Evolutionary conservation across 2,888 invertebrate genomes (phyloP), one percentile per base, ranked within the genome.

Genomic region (Auanema freiburgensis): DNA sequence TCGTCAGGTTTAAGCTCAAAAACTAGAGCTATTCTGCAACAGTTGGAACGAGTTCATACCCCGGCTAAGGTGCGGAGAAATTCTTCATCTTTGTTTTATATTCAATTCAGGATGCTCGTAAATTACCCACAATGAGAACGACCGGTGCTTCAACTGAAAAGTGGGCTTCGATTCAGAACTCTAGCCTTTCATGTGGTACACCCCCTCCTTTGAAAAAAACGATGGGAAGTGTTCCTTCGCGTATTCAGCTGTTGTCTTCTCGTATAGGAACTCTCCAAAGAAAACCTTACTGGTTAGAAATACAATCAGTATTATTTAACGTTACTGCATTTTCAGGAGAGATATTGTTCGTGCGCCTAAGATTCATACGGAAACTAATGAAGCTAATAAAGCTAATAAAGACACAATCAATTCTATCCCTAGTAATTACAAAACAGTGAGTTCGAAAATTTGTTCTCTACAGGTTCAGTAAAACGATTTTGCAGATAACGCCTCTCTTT

Each of bases 1-100:
- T 63, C 63, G 4, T 58, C 57, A 25, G 58, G 58, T 10, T 41
- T 63, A n/a, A 63, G 63, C 24, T 63, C 63, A 10, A 58, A 52
- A n/a, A 63, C 63, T 14, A 40, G 58, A 21, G 63, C 63, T 6
- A 63, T 63, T 42, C 52, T 63, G 8, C 42, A 25, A 14, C 57
- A 63, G 18, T 44, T 63, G 23, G 63, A 63, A 23, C 24, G 33
- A 41, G 57, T 63, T 14, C 54, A 54, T 41, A 63, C 63, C 1
- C 63, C 63, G 2, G 63, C 63, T 11, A 58, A 16, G 24, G 59
- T 59, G 21, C 18, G 16, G 33, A n/a, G n/a, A n/a, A n/a, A n/a
- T n/a, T n/a, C n/a, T n/a, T n/a, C n/a, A n/a, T n/a, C n/a, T n/a
- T n/a, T n/a, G n/a, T n/a, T n/a, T n/a, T n/a, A n/a, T 50, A 18